A percentile compares a stretch with the other conserved stretches of the same genome.
phyloP scores from a whole-genome alignment of 2,797 vertebrate species.

The Selene dorsalis region DNA sequence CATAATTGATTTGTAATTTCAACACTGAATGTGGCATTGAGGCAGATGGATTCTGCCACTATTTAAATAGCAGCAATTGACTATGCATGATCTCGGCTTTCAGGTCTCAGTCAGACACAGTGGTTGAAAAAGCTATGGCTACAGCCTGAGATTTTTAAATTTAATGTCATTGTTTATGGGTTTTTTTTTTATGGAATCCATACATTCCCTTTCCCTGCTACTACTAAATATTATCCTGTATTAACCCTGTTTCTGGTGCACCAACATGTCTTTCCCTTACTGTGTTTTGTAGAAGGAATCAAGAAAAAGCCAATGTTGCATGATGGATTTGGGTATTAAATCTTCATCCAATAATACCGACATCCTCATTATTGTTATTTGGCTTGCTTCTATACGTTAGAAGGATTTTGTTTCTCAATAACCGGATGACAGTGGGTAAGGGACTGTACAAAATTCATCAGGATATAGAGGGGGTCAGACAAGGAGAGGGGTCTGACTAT shows the following conservation, averaged over 20 bases:
- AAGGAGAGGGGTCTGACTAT: not conserved
- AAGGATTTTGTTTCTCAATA: conserved; percentile 40
- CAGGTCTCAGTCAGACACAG: conserved; percentile 46
- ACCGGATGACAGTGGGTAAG: conserved; percentile 36
- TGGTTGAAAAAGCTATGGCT: conserved; percentile 51
- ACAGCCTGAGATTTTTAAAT: conserved; percentile 58
- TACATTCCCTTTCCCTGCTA: conserved; percentile 45
- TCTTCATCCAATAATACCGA: conserved; percentile 60
- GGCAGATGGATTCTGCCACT: conserved; percentile 63
- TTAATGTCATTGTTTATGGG: conserved; percentile 58
- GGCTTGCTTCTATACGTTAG: conserved; percentile 55
- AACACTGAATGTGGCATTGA: conserved; percentile 55
- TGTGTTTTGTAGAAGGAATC: conserved; percentile 59
- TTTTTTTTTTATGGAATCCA: conserved; percentile 39
- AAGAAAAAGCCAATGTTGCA: conserved; percentile 53
- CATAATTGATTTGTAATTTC: conserved; percentile 70
- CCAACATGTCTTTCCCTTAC: conserved; percentile 45
- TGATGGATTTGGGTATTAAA: conserved; percentile 74
- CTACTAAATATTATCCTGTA: conserved; percentile 46
- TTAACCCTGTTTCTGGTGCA: conserved; percentile 50
- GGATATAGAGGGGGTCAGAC: not conserved
- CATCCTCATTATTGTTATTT: conserved; percentile 55
- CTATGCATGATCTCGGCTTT: conserved; percentile 58
- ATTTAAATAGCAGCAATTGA: conserved; percentile 68
- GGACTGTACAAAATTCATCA: conserved; percentile 4